Evolutionary conservation across 2,797 vertebrate genomes (phyloP), one percentile per base, ranked within the genome.

Genomic region (Enteromius mattozi): DNA sequence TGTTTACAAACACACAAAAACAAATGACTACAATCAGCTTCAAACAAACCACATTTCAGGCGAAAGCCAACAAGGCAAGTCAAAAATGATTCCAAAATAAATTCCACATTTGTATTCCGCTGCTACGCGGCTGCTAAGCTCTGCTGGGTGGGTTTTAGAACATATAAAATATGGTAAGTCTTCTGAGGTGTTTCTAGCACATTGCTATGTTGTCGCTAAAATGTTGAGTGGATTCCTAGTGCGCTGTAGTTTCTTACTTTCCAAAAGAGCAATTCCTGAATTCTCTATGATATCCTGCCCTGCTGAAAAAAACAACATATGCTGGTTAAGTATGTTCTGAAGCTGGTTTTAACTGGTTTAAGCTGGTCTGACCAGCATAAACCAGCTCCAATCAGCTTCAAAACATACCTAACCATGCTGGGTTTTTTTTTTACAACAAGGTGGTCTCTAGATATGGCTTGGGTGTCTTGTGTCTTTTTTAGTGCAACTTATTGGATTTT

Each of bases 1-100:
- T 69, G 51, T 70, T 71, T 78, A 61, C 69, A 78, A 78, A 84
- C 77, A 79, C 35, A 56, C 45, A 54, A 45, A 66, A 42, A 63
- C 33, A 65, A 68, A 63, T 37, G 12, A 56, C 13, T 33, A 63
- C 35, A 83, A 59, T 27, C n/a, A 49, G 40, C 30, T 33, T 47
- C 77, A 74, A 45, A 68, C 61, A 65, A 65, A 65, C 61, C 27
- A 1, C 61, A 65, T 65, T 65, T 65, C 27, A 65, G 24, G 45
- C 17, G 1, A 65, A 21, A 72, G 47, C 74, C 35, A 66, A 86
- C 68, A 79, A 9, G 21, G 6, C 17, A 54, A 24, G 17, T 19
- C 49, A 61, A 56, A 66, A 66, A 47, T 37, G 6, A 65, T 16
- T 63, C 27, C 13, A 63, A 63, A 63, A 30, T 27, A 27, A 78